phyloP scores from a whole-genome alignment of 2,113 vertebrate genomes.

The Coregonus clupeaformis region DNA sequence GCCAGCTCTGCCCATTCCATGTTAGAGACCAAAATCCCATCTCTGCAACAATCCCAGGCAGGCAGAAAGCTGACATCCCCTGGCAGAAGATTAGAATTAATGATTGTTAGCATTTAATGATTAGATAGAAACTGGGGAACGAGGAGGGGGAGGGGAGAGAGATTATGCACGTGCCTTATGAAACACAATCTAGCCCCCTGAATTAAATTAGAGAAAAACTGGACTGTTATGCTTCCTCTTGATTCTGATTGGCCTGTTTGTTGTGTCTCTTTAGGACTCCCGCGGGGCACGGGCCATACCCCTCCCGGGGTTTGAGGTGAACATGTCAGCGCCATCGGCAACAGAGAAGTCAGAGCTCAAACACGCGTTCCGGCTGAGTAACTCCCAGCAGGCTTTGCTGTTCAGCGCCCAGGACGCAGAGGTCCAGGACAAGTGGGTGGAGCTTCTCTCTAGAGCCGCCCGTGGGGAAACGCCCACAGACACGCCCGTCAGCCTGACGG shows the following conservation, averaged over 20 bases:
- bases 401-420: conserved; percentile 81
- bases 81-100: conserved; percentile 64
- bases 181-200: conserved; percentile 20
- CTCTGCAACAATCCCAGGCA: conserved; percentile 42
- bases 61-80: conserved; percentile 54
- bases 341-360: conserved; percentile 75
- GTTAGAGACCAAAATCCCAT: conserved; percentile 58
- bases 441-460: conserved; percentile 75
- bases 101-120: conserved; percentile 50
- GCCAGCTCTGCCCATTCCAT: conserved; percentile 31
- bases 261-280: conserved; percentile 69
- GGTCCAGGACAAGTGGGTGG: conserved; percentile 81
- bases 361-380: conserved; percentile 77
- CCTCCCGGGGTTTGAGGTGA: conserved; percentile 81
- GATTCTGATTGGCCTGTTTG: not conserved
- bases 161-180: conserved; percentile 23
- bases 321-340: conserved; percentile 37
- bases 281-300: conserved; percentile 68
- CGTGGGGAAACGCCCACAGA: conserved; percentile 63
- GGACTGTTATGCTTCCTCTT: not conserved
- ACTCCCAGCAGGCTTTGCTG: conserved; percentile 79
- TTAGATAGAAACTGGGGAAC: conserved; percentile 38
- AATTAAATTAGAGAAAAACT: conserved; percentile 18
- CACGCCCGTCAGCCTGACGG: conserved; percentile 47
- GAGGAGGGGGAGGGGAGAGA: conserved; percentile 12